These are phyloP conservation scores for Remorina albescens DNA, from an alignment of 2,797 vertebrate species.

Conservation along the genomic window DNA sequence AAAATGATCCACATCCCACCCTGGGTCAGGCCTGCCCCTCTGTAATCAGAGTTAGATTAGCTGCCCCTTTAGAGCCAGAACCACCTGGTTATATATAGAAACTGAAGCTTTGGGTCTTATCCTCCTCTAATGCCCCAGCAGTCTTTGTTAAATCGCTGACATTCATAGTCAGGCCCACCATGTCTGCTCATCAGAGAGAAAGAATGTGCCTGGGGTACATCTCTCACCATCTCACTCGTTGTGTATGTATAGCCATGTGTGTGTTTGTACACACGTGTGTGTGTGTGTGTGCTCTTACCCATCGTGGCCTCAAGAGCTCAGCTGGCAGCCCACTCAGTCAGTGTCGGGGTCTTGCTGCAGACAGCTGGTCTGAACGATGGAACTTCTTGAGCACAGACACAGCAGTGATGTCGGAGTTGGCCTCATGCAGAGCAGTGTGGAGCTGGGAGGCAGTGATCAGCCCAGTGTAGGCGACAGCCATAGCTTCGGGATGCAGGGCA, in stretches of 20 bases:
- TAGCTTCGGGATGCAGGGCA: slow-evolving; percentile 27
- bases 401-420: slow-evolving; percentile 43
- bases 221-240: slow-evolving; percentile 53
- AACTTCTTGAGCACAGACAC: slow-evolving; percentile 70
- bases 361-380: slow-evolving; percentile 67
- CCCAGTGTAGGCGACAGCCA: neutral
- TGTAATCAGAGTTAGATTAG: slow-evolving; percentile 82
- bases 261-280: neutral
- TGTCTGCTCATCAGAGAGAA: slow-evolving; percentile 61
- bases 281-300: slow-evolving; percentile 30
- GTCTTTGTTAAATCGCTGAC: slow-evolving; percentile 78
- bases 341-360: slow-evolving; percentile 35
- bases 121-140: slow-evolving; percentile 76
- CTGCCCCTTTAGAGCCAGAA: slow-evolving; percentile 68
- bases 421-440: slow-evolving; percentile 46
- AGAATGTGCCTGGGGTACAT: slow-evolving; percentile 57
- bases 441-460: slow-evolving; percentile 29
- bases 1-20: slow-evolving; percentile 56
- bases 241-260: slow-evolving; percentile 29
- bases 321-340: slow-evolving; percentile 58
- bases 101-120: slow-evolving; percentile 77
- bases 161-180: slow-evolving; percentile 66
- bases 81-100: slow-evolving; percentile 79
- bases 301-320: slow-evolving; percentile 65
- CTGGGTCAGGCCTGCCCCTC: slow-evolving; percentile 57